phyloP scores from a whole-genome alignment of 2,797 vertebrate species.

The Spea hammondii region DNA sequence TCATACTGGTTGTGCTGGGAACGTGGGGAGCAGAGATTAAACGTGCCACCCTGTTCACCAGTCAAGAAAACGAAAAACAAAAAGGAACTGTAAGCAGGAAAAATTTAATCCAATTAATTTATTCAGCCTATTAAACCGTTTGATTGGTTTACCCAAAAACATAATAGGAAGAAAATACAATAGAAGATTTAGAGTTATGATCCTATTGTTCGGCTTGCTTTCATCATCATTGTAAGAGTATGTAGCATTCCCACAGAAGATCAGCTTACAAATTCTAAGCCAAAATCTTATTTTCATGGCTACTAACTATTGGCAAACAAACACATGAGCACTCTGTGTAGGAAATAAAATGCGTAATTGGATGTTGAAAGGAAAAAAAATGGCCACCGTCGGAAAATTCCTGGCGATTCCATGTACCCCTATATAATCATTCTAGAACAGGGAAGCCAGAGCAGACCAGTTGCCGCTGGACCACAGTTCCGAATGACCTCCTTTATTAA shows the following conservation, averaged over 20 bases:
- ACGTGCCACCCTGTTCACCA: background rate
- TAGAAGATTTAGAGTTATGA: conserved; percentile 38
- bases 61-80: background rate
- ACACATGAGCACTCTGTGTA: background rate
- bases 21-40: background rate
- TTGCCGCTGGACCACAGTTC: too few relatives aligned
- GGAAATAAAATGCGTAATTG: background rate
- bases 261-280: conserved; percentile 15
- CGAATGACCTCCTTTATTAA: too few relatives aligned
- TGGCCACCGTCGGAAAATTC: too few relatives aligned
- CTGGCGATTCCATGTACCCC: too few relatives aligned
- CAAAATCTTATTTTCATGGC: conserved; percentile 3
- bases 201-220: conserved; percentile 43
- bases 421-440: too few relatives aligned
- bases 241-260: background rate
- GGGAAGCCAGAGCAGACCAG: too few relatives aligned
- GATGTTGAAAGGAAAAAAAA: background rate
- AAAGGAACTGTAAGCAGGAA: background rate
- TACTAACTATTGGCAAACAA: conserved; percentile 15
- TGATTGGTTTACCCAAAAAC: conserved; percentile 4
- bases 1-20: too few relatives aligned
- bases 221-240: conserved; percentile 19
- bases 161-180: conserved; percentile 6
- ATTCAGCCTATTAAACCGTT: background rate
- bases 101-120: conserved; percentile 4